These are phyloP conservation scores for Urophycis tenuis DNA, from an alignment of 2,797 vertebrate species.

Conservation along the genomic window DNA sequence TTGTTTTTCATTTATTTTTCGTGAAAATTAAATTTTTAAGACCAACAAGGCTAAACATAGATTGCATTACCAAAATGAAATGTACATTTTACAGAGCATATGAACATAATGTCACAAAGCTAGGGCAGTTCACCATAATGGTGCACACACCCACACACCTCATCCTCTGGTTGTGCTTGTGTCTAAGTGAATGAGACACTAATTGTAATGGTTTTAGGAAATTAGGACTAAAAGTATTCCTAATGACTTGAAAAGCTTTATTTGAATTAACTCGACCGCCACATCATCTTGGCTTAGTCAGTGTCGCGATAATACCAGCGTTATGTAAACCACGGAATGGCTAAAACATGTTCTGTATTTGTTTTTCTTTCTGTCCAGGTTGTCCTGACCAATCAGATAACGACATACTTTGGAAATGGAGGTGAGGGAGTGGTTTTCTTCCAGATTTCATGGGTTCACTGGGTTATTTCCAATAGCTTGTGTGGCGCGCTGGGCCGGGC, in stretches of 20 bases:
- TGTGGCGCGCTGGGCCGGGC: not conserved
- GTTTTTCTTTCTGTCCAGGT: constrained; percentile 63
- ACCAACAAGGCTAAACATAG: not conserved
- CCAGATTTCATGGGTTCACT: not conserved
- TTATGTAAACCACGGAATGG: not conserved
- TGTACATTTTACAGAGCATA: not conserved
- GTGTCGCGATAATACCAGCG: not conserved
- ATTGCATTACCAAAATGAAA: not conserved
- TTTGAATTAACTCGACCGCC: not conserved
- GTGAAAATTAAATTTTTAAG: not conserved
- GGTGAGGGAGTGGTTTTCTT: constrained; percentile 17
- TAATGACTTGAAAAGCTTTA: not conserved
- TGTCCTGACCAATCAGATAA: constrained; percentile 86
- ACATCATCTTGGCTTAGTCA: not conserved
- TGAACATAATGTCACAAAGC: not conserved
- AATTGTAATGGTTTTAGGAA: not conserved
- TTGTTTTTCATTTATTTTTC: not conserved
- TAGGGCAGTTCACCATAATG: not conserved
- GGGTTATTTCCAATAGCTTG: not conserved
- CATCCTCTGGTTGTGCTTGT: not conserved
- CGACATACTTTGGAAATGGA: constrained; percentile 62
- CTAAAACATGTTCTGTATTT: not conserved
- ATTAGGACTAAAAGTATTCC: not conserved
- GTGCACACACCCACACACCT: not conserved
- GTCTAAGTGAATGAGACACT: not conserved